Evolutionary conservation across 2,113 vertebrate species (phyloP), one percentile per base, ranked within the genome.

Genomic region (Odontesthes bonariensis): DNA sequence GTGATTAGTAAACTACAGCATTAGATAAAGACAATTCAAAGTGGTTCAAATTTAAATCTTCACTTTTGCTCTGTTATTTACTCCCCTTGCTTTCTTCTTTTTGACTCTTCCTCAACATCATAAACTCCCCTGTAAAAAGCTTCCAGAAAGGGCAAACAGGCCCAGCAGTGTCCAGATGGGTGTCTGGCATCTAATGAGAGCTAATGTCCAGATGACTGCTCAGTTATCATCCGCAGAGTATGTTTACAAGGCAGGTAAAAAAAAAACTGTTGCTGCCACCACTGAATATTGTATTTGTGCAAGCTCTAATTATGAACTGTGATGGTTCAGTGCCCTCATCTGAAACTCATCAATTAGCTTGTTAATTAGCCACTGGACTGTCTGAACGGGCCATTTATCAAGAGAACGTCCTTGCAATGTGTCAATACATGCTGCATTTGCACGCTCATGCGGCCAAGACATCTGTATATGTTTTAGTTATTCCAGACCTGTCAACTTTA

Each of bases 281-380:
- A 14, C 58, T 79, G 59, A n/a, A 65, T 74, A 38, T 57, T 63
- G 68, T 84, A 82, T 85, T 73, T 79, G 72, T 72, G 57, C 9
- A 4, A 12, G 77, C 66, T 79, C 71, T 65, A 83, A 88, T 90
- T 85, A 91, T 88, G 79, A 90, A 72, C 55, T 20, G 76, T 23
- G 55, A 68, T 55, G 85, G 67, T 86, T 86, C 74, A 35, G 82
- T 84, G 80, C 82, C 61, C 79, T 73, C 68, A 62, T 83, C 82
- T 85, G 75, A 80, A 82, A 64, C 85, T 35, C 84, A 90, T 86
- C 82, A 81, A 79, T 82, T 86, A 84, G 68, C 53, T 54, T 57
- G 74, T 81, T 92, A 91, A 92, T 91, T 92, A 83, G 86, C 85
- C 83, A 57, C 68, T 13, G 69, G 77, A 81, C 59, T 52, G 58